Evolutionary conservation across 2,113 vertebrate genomes (phyloP).

Genomic region (Anolis carolinensis): DNA sequence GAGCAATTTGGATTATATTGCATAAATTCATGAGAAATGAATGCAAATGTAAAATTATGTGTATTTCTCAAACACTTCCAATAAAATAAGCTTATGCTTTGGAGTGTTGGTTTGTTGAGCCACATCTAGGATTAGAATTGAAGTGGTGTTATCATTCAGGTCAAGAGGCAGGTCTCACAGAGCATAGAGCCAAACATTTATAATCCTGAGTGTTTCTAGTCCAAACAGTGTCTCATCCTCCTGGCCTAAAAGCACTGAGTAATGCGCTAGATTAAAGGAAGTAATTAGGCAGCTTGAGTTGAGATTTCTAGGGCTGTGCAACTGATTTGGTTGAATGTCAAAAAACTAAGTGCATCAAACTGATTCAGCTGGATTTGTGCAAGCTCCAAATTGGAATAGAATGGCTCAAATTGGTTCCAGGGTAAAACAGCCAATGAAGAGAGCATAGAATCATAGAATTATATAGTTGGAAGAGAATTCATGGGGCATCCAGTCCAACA

Average conservation of each 20-base stretch:
- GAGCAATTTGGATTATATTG: background rate
- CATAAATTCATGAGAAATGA: background rate
- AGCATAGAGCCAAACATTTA: background rate
- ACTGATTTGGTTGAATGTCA: too few relatives aligned
- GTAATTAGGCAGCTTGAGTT: background rate
- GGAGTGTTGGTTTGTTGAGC: background rate
- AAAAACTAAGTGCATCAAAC: too few relatives aligned
- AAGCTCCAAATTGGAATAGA: too few relatives aligned
- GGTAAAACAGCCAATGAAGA: too few relatives aligned
- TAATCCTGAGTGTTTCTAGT: background rate
- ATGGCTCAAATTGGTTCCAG: too few relatives aligned
- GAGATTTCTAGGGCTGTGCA: background rate
- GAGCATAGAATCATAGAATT: too few relatives aligned
- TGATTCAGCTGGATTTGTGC: too few relatives aligned
- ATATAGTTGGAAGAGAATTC: too few relatives aligned
- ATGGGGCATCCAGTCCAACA: too few relatives aligned
- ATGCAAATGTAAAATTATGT: background rate
- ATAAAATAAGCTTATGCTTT: background rate
- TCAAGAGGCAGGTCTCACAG: background rate
- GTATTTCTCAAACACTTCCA: background rate
- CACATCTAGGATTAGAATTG: background rate
- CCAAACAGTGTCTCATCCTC: background rate
- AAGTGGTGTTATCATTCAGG: background rate
- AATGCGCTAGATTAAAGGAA: too few relatives aligned
- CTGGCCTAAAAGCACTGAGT: background rate